Percentiles rank a stretch among this genome's conserved stretches.
Evolutionary conservation across 2,797 vertebrate genomes (phyloP).

Genomic region (Erithacus rubecula): DNA sequence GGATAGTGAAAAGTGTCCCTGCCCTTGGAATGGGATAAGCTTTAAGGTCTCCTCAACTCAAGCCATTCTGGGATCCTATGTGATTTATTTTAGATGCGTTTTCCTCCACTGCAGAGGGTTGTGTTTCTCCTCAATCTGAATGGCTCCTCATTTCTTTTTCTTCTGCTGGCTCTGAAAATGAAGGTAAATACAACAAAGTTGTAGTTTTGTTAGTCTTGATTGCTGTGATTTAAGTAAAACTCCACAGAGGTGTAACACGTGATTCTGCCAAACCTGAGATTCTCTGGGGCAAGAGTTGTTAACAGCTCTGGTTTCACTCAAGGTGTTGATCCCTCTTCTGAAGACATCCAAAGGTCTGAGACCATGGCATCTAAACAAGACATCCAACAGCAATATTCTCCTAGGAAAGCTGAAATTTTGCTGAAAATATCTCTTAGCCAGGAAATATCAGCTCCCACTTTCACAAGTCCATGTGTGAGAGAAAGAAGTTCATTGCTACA

Average conservation of each 20-base stretch:
- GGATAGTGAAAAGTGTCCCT: not conserved
- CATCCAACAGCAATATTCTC: not conserved
- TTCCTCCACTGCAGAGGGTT: not conserved
- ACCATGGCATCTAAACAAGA: not conserved
- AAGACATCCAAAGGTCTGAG: not conserved
- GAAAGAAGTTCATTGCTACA: not conserved
- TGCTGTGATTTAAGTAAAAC: not conserved
- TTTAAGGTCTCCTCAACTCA: not conserved
- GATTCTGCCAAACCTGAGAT: not conserved
- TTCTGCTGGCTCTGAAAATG: not conserved
- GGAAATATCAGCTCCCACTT: not conserved
- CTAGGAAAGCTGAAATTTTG: not conserved
- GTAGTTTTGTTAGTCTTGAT: not conserved
- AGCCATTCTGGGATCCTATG: not conserved
- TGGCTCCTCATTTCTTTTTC: not conserved
- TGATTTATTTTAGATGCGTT: not conserved
- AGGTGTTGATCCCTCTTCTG: not conserved
- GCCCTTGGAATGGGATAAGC: not conserved
- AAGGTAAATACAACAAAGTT: not conserved
- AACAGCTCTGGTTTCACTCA: not conserved
- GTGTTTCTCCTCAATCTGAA: not conserved
- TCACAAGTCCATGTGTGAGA: not conserved
- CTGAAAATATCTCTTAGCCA: not conserved
- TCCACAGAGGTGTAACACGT: fast-evolving
- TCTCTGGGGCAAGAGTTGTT: not conserved